Evolutionary conservation across 2,888 invertebrate genomes (phyloP), one percentile per base, ranked within the genome.

Genomic region (Stomorhina lunata): DNA sequence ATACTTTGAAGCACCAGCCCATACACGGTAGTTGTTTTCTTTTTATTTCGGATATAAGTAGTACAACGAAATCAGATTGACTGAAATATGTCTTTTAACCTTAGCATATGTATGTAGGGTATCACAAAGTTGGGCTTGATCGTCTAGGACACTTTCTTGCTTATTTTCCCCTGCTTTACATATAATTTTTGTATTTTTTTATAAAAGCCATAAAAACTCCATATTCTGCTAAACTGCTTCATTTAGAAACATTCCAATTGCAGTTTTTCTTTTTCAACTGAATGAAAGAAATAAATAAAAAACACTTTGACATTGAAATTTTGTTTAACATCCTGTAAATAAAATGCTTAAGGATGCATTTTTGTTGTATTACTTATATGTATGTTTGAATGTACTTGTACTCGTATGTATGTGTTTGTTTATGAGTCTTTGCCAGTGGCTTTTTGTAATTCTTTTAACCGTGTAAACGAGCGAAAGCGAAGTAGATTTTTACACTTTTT

Each of bases 221-320:
- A 4, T n/a, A 29, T 37, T 29, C 29, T n/a, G 65, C 37, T 57
- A 63, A 78, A 65, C 63, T 71, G 55, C 45, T 71, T 65, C 29
- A 29, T 57, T 75, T 63, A 48, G 10, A 71, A 71, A 45, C 10
- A 34, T 12, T 25, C 0, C 17, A 22, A 9, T 43, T 34, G 7
- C 17, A 10, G 32, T 43, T 34, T 68, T 61, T 61, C 17, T 22
- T 61, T 27, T n/a, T 22, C 1, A 20, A 17, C 34, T 10, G 20
- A 9, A 10, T 15, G 15, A 10, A 27, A 4, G 0, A 1, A 37
- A 22, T 2, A 37, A 17, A n/a, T n/a, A n/a, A 34, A 57, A 79
- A 57, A 32, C 34, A 25, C 79, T 80, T 73, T 80, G 79, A 73
- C 72, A 80, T 80, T 80, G 79, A 80, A 80, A 80, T 80, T 79